phyloP scores from a whole-genome alignment of 2,888 invertebrate species.

The Alloplasta piceator region DNA sequence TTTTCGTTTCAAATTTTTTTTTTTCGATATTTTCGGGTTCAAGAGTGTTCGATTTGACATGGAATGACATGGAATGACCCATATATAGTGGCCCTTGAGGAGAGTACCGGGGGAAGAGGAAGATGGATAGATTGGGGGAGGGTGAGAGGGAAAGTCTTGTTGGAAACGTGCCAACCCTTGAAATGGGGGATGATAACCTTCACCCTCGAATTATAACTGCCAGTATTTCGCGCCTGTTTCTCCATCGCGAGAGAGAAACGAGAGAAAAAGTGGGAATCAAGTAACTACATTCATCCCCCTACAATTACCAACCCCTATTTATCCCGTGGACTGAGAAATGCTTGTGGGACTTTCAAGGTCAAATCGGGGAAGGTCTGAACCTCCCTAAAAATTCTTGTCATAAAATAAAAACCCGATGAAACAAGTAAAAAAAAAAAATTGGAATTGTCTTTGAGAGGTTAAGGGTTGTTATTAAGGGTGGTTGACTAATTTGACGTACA shows the following conservation, averaged over 20 bases:
- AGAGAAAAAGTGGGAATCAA: neutral
- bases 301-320: neutral
- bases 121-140: neutral
- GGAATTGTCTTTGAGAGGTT: too few relatives aligned
- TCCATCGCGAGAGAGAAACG: neutral
- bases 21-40: too few relatives aligned
- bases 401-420: too few relatives aligned
- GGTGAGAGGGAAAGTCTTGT: conserved; percentile 42
- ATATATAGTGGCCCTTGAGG: neutral
- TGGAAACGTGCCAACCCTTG: conserved; percentile 76
- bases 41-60: too few relatives aligned
- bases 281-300: neutral
- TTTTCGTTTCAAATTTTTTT: too few relatives aligned
- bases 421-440: too few relatives aligned
- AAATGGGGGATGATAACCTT: conserved; percentile 77
- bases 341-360: neutral
- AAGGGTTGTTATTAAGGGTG: too few relatives aligned
- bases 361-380: too few relatives aligned
- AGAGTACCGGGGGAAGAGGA: neutral
- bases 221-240: conserved; percentile 16
- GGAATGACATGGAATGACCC: too few relatives aligned
- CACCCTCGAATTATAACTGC: conserved; percentile 73
- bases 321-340: neutral
- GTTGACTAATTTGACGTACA: too few relatives aligned
- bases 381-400: too few relatives aligned